Evolutionary conservation across 2,113 vertebrate species (phyloP).

Genomic region (Symphodus melops): DNA sequence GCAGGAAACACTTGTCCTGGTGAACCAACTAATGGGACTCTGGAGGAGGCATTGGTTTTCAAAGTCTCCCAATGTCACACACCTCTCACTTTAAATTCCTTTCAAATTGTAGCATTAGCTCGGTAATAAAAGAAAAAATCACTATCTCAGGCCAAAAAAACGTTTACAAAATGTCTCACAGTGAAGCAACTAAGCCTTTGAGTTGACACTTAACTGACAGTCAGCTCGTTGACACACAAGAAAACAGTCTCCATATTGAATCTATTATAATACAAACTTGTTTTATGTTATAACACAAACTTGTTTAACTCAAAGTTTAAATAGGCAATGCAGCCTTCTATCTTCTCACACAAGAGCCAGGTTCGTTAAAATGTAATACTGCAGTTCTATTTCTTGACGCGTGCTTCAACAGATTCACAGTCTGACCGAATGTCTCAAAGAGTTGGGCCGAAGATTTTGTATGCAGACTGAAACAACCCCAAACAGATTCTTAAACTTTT

Average conservation of each 20-base stretch:
- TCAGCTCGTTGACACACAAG: not conserved
- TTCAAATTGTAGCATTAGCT: constrained; percentile 14
- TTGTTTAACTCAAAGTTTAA: not conserved
- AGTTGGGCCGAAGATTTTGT: constrained; percentile 10
- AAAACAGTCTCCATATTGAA: constrained; percentile 12
- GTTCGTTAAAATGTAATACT: constrained; percentile 38
- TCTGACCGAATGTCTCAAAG: constrained; percentile 4
- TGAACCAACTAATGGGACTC: constrained; percentile 32
- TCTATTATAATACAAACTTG: not conserved
- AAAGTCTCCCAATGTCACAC: constrained; percentile 10
- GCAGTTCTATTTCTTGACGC: constrained; percentile 9
- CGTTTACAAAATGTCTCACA: not conserved
- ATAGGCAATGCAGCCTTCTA: constrained; percentile 15
- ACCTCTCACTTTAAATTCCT: constrained; percentile 19
- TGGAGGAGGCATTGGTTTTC: constrained; percentile 11
- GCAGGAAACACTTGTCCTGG: constrained; percentile 22
- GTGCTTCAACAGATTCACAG: constrained; percentile 7
- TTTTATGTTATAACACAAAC: not conserved
- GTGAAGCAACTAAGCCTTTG: constrained; percentile 18
- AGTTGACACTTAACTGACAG: not conserved
- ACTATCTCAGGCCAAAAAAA: not conserved
- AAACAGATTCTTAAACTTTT: not conserved
- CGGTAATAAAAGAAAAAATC: constrained; percentile 23
- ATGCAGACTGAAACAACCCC: not conserved
- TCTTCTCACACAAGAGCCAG: constrained; percentile 14